Evolutionary conservation across 2,888 invertebrate genomes (phyloP).

Genomic region (Trilocha varians): DNA sequence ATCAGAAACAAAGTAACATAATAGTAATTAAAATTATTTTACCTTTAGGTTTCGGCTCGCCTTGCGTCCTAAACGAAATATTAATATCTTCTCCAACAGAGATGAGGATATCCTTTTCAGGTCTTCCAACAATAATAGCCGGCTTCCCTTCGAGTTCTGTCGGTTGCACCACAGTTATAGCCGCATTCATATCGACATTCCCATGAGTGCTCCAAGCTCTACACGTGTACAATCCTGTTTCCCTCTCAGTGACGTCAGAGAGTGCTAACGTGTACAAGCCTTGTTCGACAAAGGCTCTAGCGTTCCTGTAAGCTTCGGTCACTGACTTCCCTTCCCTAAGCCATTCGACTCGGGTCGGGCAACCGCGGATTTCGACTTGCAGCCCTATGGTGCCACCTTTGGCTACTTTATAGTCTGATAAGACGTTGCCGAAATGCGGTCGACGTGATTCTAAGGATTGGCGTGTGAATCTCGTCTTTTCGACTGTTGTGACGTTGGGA

Average conservation of each 20-base stretch:
- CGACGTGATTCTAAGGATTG: slow-evolving; percentile 66
- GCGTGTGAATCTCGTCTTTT: slow-evolving; percentile 41
- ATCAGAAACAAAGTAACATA: no score
- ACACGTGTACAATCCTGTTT: slow-evolving; percentile 84
- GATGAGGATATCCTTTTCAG: slow-evolving; percentile 82
- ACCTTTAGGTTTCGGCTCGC: slow-evolving; percentile 91
- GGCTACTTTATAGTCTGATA: slow-evolving; percentile 82
- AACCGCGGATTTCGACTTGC: slow-evolving; percentile 84
- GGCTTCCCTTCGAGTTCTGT: slow-evolving; percentile 79
- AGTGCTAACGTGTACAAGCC: slow-evolving; percentile 83
- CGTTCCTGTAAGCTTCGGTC: slow-evolving; percentile 73
- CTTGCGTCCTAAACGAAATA: slow-evolving; percentile 85
- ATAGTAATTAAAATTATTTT: slow-evolving; percentile 12
- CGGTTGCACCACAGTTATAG: slow-evolving; percentile 78
- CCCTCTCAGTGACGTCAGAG: slow-evolving; percentile 79
- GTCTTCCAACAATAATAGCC: slow-evolving; percentile 84
- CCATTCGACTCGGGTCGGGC: slow-evolving; percentile 84
- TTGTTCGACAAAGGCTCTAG: slow-evolving; percentile 77
- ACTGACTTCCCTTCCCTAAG: slow-evolving; percentile 76
- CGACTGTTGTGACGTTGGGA: slow-evolving; percentile 43
- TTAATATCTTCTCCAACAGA: slow-evolving; percentile 87
- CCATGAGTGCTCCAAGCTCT: slow-evolving; percentile 83
- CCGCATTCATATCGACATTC: slow-evolving; percentile 80
- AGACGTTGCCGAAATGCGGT: slow-evolving; percentile 79
- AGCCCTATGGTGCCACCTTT: slow-evolving; percentile 86